Evolutionary conservation across 2,113 vertebrate species (phyloP).

Genomic region (Pao palembangensis): DNA sequence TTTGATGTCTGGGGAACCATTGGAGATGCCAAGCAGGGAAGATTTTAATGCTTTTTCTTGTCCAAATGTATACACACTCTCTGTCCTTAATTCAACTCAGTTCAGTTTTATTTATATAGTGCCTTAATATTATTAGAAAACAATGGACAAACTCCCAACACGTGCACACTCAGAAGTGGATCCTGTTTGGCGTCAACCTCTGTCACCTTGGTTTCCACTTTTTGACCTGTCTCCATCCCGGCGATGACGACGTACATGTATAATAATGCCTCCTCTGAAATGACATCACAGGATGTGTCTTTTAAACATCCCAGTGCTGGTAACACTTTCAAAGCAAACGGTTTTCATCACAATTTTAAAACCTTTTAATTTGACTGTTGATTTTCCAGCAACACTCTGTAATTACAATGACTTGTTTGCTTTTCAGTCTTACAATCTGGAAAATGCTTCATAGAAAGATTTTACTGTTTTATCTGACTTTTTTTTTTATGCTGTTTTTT

Average conservation of each 20-base stretch:
- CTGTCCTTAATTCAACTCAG: no score
- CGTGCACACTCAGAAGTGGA: constrained; percentile 29
- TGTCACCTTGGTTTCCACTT: background rate
- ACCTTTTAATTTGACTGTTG: constrained; percentile 43
- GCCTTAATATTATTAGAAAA: background rate
- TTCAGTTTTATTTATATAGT: no score
- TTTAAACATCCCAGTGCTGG: no score
- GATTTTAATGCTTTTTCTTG: constrained; percentile 61
- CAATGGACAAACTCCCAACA: constrained; percentile 1
- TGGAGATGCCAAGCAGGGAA: constrained; percentile 85
- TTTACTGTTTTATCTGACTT: background rate
- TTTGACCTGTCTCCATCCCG: no score
- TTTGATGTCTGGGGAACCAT: constrained; percentile 96
- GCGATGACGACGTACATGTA: no score
- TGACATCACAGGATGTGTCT: no score
- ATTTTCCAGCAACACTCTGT: constrained; percentile 38
- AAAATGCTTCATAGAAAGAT: constrained; percentile 7
- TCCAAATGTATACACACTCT: background rate
- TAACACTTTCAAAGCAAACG: no score
- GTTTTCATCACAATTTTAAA: constrained; percentile 54
- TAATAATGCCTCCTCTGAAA: no score
- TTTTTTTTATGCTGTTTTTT: constrained; percentile 11
- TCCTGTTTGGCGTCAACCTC: no score
- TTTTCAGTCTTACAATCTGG: constrained; percentile 9
- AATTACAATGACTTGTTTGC: constrained; percentile 27